These are phyloP conservation scores for Austrofundulus limnaeus DNA, from an alignment of 2,113 vertebrate genomes.

Conservation along the genomic window DNA sequence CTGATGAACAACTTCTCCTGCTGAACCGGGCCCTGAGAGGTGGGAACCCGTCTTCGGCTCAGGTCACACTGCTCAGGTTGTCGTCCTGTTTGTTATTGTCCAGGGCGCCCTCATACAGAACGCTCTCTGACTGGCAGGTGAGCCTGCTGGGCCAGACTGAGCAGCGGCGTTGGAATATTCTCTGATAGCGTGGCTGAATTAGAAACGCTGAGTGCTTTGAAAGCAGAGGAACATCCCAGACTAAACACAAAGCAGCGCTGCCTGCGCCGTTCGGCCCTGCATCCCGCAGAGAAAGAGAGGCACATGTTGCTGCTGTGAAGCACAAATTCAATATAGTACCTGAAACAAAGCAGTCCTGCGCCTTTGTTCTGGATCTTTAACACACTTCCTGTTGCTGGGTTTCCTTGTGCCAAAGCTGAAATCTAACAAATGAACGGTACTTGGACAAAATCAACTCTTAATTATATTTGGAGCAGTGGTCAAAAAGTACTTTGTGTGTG, in stretches of 20 bases:
- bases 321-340: slow-evolving; percentile 42
- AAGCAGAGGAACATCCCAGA: slow-evolving; percentile 72
- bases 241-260: slow-evolving; percentile 70
- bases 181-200: slow-evolving; percentile 67
- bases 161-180: slow-evolving; percentile 61
- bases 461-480: background rate
- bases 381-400: slow-evolving; percentile 26
- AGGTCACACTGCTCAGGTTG: slow-evolving; percentile 38
- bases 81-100: slow-evolving; percentile 26
- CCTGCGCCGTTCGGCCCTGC: slow-evolving; percentile 50
- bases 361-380: slow-evolving; percentile 51
- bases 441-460: background rate
- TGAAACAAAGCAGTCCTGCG: slow-evolving; percentile 30
- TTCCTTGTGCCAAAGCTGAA: slow-evolving; percentile 14
- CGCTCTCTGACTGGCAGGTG: slow-evolving; percentile 41
- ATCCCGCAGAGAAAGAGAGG: slow-evolving; percentile 29
- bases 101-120: slow-evolving; percentile 35
- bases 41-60: slow-evolving; percentile 35
- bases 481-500: background rate
- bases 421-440: slow-evolving; percentile 6
- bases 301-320: slow-evolving; percentile 57
- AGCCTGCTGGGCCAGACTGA: slow-evolving; percentile 33
- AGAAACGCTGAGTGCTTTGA: slow-evolving; percentile 75
- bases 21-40: slow-evolving; percentile 23
- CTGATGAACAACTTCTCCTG: slow-evolving; percentile 35